Conservation (phyloP, 2,113 vertebrate genomes). For the Grammatotria lemairii region DNA sequence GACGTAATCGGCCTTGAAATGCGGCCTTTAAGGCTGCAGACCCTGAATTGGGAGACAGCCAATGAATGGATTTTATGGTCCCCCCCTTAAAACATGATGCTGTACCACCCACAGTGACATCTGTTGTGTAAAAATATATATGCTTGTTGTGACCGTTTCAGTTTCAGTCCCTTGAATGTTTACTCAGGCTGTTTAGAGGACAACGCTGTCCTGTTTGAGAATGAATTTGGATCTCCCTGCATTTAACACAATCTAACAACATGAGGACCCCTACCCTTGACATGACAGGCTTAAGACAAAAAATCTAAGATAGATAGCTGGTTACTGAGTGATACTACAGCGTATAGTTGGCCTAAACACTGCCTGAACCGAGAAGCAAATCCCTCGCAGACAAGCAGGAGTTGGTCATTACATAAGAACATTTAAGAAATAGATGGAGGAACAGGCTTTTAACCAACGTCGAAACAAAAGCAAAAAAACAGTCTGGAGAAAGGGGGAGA, state of each 20-base stretch:
- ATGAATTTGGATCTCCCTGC: background rate
- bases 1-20: no score
- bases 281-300: background rate
- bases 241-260: background rate
- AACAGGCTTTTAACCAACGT: background rate
- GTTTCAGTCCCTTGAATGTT: background rate
- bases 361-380: background rate
- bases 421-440: background rate
- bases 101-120: background rate
- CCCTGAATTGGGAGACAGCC: no score
- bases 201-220: background rate
- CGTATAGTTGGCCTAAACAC: background rate
- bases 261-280: background rate
- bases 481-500: background rate
- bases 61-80: background rate
- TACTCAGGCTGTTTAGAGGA: background rate
- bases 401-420: background rate
- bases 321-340: background rate
- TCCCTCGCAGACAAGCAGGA: background rate
- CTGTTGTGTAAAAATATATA: background rate
- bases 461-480: background rate
- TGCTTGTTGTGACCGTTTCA: background rate
- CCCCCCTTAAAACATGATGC: background rate
- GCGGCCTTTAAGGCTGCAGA: no score
- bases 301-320: background rate